Conservation (phyloP, 2,797 vertebrate species). For the Cheirogaleus major region DNA sequence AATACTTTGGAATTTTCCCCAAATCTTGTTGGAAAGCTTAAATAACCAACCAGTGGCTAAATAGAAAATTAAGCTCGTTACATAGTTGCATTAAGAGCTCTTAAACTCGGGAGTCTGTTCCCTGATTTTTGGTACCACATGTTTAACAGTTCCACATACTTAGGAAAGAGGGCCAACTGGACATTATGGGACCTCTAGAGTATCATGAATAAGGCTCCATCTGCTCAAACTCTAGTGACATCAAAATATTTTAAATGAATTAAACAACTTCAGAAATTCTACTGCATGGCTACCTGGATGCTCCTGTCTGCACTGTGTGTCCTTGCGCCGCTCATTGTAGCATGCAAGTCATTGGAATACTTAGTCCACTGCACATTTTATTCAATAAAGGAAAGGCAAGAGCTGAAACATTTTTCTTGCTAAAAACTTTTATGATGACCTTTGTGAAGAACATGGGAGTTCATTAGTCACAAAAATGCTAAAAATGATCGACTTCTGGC, state of each 20-base stretch:
- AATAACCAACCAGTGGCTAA: conserved; percentile 38
- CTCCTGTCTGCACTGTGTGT: rapidly evolving
- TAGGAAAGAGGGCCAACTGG: neutral
- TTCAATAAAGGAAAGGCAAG: neutral
- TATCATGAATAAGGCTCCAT: neutral
- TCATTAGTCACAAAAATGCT: neutral
- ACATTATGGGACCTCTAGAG: neutral
- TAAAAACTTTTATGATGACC: neutral
- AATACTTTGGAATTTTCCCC: conserved; percentile 35
- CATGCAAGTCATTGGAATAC: neutral
- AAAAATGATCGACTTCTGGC: rapidly evolving
- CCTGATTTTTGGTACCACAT: neutral
- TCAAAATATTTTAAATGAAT: conserved; percentile 43
- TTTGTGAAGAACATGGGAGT: neutral
- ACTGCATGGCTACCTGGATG: neutral
- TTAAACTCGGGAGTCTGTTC: neutral
- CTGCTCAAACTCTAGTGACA: conserved; percentile 2
- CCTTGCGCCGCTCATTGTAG: neutral
- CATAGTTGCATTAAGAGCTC: conserved; percentile 55
- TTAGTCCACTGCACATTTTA: neutral
- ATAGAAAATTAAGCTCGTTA: neutral
- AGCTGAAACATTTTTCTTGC: neutral
- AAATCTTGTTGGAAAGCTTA: conserved; percentile 20
- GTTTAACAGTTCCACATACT: neutral
- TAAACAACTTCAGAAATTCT: neutral